Base-by-base conservation (phyloP, 2,113 vertebrate genomes). In the Symphodus melops region DNA sequence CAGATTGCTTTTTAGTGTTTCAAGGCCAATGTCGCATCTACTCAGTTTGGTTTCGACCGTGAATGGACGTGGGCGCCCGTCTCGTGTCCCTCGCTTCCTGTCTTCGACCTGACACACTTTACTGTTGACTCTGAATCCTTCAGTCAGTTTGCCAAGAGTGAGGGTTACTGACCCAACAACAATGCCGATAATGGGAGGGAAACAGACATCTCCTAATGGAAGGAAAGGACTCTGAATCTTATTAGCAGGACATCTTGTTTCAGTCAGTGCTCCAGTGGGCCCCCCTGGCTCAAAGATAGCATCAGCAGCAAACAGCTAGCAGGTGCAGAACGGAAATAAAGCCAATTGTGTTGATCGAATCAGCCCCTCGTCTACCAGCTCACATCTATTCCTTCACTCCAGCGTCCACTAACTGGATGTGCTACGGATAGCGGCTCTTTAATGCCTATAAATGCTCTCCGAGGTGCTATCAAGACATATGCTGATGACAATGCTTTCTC, bases 161-260 rank as follows among this genome's bases (percentile, higher is more conserved):
- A 62, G 54, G 49, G 74, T 86, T 83, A 48, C 78, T 63, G 59
- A 73, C 51, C 75, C 59, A 83, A 74, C 85, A 72, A 71, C 76
- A 78, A 81, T 78, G 75, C 54, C 60, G 68, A 68, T 83, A 87
- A 79, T 59, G 68, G 68, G 56, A 65, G 44, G 41, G 61, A 78
- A 85, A 80, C 69, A 86, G 88, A 79, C 73, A 77, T 60, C 67
- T 67, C 79, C 61, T 83, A 89, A 90, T 88, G 80, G 76, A 86
- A 73, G 82, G 39, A 9, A 79, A 81, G 69, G 78, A 72, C 59
- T 77, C 56, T 73, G 73, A 86, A 90, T 89, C 89, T 87, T 86
- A 89, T 91, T 87, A 89, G 77, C n/a, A 7, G 67, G 78, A 77
- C 80, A 84, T 92, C 86, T 86, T 90, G 86, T 90, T 90, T 83